phyloP scores from a whole-genome alignment of 2,888 invertebrate genomes.

The Lycocerus yunnanus region DNA sequence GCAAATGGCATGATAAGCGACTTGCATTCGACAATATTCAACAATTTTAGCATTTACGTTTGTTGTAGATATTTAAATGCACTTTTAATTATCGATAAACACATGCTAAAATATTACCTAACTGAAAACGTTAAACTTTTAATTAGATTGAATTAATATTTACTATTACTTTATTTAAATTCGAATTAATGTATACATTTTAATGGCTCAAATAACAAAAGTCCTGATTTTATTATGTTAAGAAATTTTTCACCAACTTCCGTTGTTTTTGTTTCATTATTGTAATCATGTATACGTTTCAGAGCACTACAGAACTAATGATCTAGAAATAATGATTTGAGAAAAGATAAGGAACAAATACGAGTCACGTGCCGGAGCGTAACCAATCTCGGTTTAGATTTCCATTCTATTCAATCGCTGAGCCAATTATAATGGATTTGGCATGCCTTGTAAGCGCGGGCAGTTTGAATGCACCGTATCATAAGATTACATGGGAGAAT shows the following conservation, averaged over 20 bases:
- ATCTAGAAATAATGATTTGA: constrained; percentile 40
- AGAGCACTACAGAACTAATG: constrained; percentile 37
- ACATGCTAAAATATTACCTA: constrained; percentile 1
- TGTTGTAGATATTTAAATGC: constrained; percentile 51
- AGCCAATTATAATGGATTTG: constrained; percentile 51
- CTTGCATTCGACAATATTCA: constrained; percentile 41
- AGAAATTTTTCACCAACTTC: not conserved
- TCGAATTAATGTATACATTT: not conserved
- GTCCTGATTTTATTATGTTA: not conserved
- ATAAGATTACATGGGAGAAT: constrained; percentile 55
- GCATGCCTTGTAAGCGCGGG: constrained; percentile 52
- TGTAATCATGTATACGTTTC: not conserved
- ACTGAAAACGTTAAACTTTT: not conserved
- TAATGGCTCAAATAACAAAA: not conserved
- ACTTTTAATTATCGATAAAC: constrained; percentile 10
- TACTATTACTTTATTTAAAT: not conserved
- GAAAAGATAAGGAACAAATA: constrained; percentile 43
- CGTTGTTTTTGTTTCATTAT: not conserved
- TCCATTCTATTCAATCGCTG: constrained; percentile 41
- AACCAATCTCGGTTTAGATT: constrained; percentile 59
- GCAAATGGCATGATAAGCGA: constrained; percentile 57
- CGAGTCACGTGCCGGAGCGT: constrained; percentile 65
- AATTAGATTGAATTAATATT: not conserved
- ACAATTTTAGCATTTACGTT: constrained; percentile 34
- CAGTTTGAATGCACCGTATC: constrained; percentile 51